Conservation (phyloP, 2,888 invertebrate genomes). For the Ichneumon xanthorius region DNA sequence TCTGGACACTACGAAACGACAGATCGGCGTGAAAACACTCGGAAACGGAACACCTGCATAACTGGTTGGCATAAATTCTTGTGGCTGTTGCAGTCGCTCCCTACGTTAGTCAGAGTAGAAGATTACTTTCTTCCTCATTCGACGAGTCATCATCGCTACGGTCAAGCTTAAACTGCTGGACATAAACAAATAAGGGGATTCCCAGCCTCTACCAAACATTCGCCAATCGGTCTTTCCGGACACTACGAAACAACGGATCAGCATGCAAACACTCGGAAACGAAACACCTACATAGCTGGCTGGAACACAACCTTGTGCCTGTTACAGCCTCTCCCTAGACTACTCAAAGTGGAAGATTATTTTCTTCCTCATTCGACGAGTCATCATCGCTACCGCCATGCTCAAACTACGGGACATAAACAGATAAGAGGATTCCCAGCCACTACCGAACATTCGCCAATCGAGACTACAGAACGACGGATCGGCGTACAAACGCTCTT, state of each 20-base stretch:
- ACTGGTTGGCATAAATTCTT: background rate
- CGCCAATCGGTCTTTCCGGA: background rate
- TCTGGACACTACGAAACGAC: background rate
- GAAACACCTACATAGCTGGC: slow-evolving; percentile 7
- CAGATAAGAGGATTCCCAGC: background rate
- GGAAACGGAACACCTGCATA: background rate
- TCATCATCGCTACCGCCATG: no score
- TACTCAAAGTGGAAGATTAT: slow-evolving; percentile 64
- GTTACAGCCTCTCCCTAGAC: background rate
- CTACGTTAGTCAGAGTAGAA: slow-evolving; percentile 35
- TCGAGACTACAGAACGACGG: background rate
- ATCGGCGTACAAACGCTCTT: background rate
- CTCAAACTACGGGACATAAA: no score
- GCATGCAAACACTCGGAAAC: background rate
- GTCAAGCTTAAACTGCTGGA: no score
- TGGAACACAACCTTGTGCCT: slow-evolving; percentile 2
- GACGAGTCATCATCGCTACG: background rate
- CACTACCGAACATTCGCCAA: background rate
- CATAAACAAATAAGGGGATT: no score
- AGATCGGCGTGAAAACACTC: background rate
- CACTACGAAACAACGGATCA: background rate
- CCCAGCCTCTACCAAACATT: background rate
- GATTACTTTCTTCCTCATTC: slow-evolving; percentile 71
- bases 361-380: slow-evolving; percentile 66
- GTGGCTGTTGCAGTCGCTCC: slow-evolving; percentile 6